Evolutionary conservation across 1,140 invertebrate genomes (phyloP), one percentile per base, ranked within the genome.

Genomic region (Tetranychus cinnabarinus): DNA sequence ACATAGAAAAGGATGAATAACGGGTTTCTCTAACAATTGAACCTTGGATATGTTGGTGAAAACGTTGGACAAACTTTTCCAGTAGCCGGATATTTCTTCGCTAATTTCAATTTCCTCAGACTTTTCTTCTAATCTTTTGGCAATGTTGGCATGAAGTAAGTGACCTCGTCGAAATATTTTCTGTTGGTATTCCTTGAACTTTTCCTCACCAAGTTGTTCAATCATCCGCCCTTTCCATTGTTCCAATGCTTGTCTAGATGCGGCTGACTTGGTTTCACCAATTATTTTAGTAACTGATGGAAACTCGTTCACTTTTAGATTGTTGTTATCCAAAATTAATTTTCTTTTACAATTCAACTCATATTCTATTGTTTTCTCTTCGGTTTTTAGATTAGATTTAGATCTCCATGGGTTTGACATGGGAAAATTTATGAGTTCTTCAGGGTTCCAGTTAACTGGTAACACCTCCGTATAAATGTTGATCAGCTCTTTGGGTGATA

Each of bases 211-310:
- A 63, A 85, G 70, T 68, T 82, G 74, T 64, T 72, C 70, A 65
- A 84, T 83, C 74, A 82, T 80, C 59, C 76, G 78, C 54, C 77
- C 70, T 66, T 82, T 80, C 84, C 84, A 88, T 61, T 72, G 75
- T 56, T 81, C 77, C 37, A 86, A 73, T 47, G 76, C 70, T 45
- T 67, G 63, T 66, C 71, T 78, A 5, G 78, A 76, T 54, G 78
- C 74, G 47, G 77, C 73, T 1, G 80, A 76, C 79, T 83, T 81
- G n/a, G 82, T 83, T 59, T 77, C 72, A 56, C 75, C 77, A 48
- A 85, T 72, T 65, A 85, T 79, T 64, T 73, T 73, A 7, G 78
- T 80, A 5, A 85, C 81, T 60, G 79, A 81, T 12, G 82, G 81
- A 54, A 63, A 64, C 15, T 64, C 12, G 4, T 23, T 54, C 33